Evolutionary conservation across 2,797 vertebrate species (phyloP).

Genomic region (Danio jaintianensis): DNA sequence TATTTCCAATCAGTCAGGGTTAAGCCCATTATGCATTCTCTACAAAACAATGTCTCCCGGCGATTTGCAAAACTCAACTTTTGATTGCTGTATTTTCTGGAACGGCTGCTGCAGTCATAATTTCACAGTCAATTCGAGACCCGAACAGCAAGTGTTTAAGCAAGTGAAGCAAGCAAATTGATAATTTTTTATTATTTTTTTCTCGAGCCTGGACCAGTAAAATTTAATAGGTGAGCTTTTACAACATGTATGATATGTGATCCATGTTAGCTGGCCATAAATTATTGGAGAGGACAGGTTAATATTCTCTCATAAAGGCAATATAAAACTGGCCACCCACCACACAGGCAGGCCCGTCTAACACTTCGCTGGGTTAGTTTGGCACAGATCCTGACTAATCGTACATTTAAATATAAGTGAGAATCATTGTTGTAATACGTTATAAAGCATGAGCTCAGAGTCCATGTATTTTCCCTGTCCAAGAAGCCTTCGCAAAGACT

Average conservation of each 20-base stretch:
- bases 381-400: conserved; percentile 24
- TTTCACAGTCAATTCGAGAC: conserved; percentile 14
- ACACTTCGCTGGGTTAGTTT: conserved; percentile 26
- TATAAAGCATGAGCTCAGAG: conserved; percentile 19
- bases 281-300: conserved; percentile 40
- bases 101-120: not conserved
- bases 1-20: conserved; percentile 4
- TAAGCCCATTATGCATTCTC: not conserved
- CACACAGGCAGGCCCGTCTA: not conserved
- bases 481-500: conserved; percentile 21
- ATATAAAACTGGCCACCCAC: conserved; percentile 32
- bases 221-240: conserved; percentile 36
- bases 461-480: conserved; percentile 39
- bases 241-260: conserved; percentile 39
- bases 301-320: conserved; percentile 43
- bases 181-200: conserved; percentile 29
- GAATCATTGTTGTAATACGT: conserved; percentile 12
- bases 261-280: conserved; percentile 26
- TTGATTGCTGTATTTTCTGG: not conserved
- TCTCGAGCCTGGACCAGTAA: conserved; percentile 13
- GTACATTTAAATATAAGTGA: conserved; percentile 4
- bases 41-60: not conserved
- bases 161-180: conserved; percentile 33
- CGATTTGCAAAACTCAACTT: not conserved
- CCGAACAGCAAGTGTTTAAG: conserved; percentile 4